These are phyloP conservation scores for Parapsyche elsis DNA, from an alignment of 1,140 invertebrate species.

Conservation along the genomic window DNA sequence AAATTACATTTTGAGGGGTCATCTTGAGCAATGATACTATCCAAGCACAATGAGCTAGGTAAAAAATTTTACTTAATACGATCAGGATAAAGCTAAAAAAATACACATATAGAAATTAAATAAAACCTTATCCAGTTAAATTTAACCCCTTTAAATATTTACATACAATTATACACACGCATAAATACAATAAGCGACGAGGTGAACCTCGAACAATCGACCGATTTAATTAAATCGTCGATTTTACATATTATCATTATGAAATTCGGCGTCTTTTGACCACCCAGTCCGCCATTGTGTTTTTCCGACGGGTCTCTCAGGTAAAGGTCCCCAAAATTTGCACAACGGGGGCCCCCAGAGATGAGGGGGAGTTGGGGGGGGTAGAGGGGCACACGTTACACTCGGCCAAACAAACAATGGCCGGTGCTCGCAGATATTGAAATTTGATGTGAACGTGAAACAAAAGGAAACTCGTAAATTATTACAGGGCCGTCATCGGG, in stretches of 20 bases:
- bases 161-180: no score
- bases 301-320: neutral
- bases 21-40: no score
- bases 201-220: neutral
- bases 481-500: neutral
- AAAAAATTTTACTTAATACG: no score
- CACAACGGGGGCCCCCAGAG: neutral
- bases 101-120: no score
- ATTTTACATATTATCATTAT: neutral
- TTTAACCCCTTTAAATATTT: no score
- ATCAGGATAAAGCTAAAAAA: no score
- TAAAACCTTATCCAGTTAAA: no score
- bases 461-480: constrained; percentile 54
- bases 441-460: constrained; percentile 13
- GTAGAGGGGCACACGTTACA: constrained; percentile 18
- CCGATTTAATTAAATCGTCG: neutral
- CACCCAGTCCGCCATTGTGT: neutral
- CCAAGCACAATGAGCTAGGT: no score
- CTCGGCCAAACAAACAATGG: constrained; percentile 8
- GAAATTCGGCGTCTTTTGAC: neutral
- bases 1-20: no score
- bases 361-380: neutral
- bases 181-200: no score
- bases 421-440: constrained; percentile 1
- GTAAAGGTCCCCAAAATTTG: constrained; percentile 19